Evolutionary conservation across 2,113 vertebrate genomes (phyloP).

Genomic region (Peromyscus polionotus): DNA sequence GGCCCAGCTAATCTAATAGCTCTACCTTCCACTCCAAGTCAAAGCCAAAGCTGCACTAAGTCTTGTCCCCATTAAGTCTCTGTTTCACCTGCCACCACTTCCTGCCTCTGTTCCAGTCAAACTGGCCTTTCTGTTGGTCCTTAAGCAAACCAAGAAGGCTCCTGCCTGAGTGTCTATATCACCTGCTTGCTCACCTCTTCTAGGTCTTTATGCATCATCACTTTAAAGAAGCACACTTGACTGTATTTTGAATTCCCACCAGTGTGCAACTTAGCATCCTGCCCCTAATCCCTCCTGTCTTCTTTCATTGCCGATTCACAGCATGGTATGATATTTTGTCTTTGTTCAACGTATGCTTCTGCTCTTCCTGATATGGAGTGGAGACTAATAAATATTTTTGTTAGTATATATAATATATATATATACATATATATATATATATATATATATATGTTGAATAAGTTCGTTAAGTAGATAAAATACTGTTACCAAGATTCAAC

Average conservation of each 20-base stretch:
- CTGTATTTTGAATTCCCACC: neutral
- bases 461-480: slow-evolving; percentile 2
- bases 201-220: neutral
- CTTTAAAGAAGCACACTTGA: neutral
- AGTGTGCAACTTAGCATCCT: neutral
- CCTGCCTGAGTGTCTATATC: neutral
- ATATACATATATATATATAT: neutral
- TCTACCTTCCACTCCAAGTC: neutral
- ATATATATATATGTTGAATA: neutral
- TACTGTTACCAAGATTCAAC: slow-evolving; percentile 32
- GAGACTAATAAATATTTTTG: neutral
- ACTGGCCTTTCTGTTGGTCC: neutral
- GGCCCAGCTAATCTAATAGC: neutral
- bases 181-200: neutral
- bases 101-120: neutral
- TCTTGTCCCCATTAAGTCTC: neutral
- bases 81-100: neutral
- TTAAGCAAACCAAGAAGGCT: neutral
- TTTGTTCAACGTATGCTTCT: neutral
- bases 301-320: neutral
- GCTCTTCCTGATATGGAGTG: neutral
- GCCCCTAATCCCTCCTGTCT: neutral
- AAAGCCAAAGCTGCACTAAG: neutral
- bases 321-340: neutral
- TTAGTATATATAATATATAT: too few relatives aligned